Percentiles rank a stretch among this genome's conserved stretches.
Evolutionary conservation across 2,888 invertebrate genomes (phyloP).

Genomic region (Mechanitis mazaeus): DNA sequence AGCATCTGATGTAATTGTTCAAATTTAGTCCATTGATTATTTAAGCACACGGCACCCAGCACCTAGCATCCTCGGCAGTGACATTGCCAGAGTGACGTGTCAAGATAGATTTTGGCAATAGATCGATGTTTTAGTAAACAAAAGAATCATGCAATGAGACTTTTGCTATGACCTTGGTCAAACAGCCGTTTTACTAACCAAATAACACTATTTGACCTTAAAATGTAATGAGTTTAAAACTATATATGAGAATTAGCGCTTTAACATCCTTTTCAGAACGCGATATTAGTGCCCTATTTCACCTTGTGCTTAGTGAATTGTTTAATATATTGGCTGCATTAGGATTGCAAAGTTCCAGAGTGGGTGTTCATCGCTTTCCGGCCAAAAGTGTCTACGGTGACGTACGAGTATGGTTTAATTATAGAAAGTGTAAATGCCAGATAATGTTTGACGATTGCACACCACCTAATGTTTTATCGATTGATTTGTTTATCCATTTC

Average conservation of each 20-base stretch:
- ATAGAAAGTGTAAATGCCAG: slow-evolving; percentile 69
- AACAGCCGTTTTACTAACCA: too few relatives aligned
- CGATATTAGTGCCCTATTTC: too few relatives aligned
- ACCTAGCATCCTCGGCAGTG: slow-evolving; percentile 53
- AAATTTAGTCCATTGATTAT: slow-evolving; percentile 67
- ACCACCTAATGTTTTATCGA: slow-evolving; percentile 51
- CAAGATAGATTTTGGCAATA: slow-evolving; percentile 55
- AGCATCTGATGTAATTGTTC: slow-evolving; percentile 49
- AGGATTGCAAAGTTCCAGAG: slow-evolving; percentile 26
- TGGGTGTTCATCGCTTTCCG: slow-evolving; percentile 51
- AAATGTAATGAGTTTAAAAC: too few relatives aligned
- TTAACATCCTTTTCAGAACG: too few relatives aligned
- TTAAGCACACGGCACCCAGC: slow-evolving; percentile 44
- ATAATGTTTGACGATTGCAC: slow-evolving; percentile 51
- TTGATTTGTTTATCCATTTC: slow-evolving; percentile 51
- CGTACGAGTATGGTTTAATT: slow-evolving; percentile 55
- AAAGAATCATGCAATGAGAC: slow-evolving; percentile 22
- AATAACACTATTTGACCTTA: too few relatives aligned
- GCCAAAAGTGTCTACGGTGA: slow-evolving; percentile 51
- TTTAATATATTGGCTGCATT: neutral
- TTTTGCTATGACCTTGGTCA: neutral
- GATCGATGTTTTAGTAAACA: slow-evolving; percentile 31
- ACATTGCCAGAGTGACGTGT: slow-evolving; percentile 53
- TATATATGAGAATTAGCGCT: too few relatives aligned
- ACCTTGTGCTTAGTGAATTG: too few relatives aligned